These are phyloP conservation scores for Scaeva pyrastri DNA, from an alignment of 2,888 invertebrate genomes.

Conservation along the genomic window DNA sequence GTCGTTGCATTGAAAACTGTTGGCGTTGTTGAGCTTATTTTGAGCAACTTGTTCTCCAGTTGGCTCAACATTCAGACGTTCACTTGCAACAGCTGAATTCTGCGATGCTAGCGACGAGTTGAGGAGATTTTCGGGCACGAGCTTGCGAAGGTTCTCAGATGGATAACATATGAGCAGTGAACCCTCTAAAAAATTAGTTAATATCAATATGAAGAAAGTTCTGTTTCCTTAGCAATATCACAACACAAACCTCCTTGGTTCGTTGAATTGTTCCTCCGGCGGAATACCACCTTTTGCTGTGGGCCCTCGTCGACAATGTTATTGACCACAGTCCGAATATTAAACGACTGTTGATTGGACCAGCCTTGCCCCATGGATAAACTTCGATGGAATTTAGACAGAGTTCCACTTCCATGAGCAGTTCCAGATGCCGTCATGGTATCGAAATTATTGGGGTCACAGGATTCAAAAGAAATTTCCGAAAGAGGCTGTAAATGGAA, in stretches of 20 bases:
- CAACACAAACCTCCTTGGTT: slow-evolving; percentile 85
- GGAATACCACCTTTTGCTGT: slow-evolving; percentile 84
- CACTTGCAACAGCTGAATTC: slow-evolving; percentile 52
- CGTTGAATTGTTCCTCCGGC: slow-evolving; percentile 89
- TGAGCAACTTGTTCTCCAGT: slow-evolving; percentile 63
- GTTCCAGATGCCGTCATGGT: slow-evolving; percentile 80
- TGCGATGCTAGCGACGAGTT: slow-evolving; percentile 80
- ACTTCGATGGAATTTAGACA: slow-evolving; percentile 89
- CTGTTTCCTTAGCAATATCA: neutral
- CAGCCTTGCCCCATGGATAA: slow-evolving; percentile 92
- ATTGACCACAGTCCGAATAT: slow-evolving; percentile 58
- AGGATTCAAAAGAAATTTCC: slow-evolving; percentile 84
- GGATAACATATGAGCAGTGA: slow-evolving; percentile 91
- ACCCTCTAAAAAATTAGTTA: slow-evolving; percentile 78
- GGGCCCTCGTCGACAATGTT: slow-evolving; percentile 77
- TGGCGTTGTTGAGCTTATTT: slow-evolving; percentile 60
- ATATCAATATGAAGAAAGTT: neutral
- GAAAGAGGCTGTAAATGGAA: slow-evolving; percentile 81
- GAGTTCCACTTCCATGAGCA: slow-evolving; percentile 77
- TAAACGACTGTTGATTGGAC: slow-evolving; percentile 79
- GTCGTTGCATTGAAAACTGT: slow-evolving; percentile 60
- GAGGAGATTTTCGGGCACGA: slow-evolving; percentile 88
- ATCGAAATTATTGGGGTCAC: slow-evolving; percentile 82
- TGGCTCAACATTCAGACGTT: slow-evolving; percentile 56
- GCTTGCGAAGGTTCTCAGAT: slow-evolving; percentile 92